Percentiles rank a stretch among this genome's conserved stretches.
phyloP scores from a whole-genome alignment of 2,113 vertebrate species.

The Ptilonorhynchus violaceus region DNA sequence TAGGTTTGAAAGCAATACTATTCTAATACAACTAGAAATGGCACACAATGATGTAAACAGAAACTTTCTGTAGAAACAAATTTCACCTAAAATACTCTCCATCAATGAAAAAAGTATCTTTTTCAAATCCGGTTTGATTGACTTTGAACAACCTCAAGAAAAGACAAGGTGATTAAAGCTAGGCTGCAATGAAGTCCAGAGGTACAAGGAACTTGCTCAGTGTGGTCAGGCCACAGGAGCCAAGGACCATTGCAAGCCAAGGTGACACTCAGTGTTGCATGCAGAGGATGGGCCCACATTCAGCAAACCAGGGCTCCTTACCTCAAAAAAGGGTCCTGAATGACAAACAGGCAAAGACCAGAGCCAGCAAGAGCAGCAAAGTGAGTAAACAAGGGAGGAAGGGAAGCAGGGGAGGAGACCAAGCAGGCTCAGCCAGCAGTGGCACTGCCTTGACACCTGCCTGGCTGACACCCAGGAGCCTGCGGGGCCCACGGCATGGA shows the following conservation, averaged over 20 bases:
- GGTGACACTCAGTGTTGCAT: fast-evolving
- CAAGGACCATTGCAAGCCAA: not conserved
- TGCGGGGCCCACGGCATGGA: fast-evolving
- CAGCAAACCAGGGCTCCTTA: not conserved
- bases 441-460: not conserved
- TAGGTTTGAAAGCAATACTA: not conserved
- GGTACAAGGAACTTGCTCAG: not conserved
- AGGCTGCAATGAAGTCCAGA: not conserved
- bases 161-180: not conserved
- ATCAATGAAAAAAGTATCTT: not conserved
- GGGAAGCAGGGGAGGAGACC: not conserved
- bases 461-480: not conserved
- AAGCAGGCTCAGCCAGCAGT: not conserved
- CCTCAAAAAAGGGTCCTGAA: not conserved
- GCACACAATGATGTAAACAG: not conserved
- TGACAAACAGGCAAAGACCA: not conserved
- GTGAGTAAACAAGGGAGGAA: not conserved
- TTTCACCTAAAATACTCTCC: not conserved
- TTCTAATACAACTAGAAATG: not conserved
- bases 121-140: not conserved
- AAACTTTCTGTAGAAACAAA: not conserved
- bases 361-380: not conserved
- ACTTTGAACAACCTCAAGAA: not conserved
- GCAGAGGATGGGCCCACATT: not conserved
- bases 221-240: not conserved